These are phyloP conservation scores for Sebastes umbrosus DNA, from an alignment of 2,797 vertebrate species.

Conservation along the genomic window DNA sequence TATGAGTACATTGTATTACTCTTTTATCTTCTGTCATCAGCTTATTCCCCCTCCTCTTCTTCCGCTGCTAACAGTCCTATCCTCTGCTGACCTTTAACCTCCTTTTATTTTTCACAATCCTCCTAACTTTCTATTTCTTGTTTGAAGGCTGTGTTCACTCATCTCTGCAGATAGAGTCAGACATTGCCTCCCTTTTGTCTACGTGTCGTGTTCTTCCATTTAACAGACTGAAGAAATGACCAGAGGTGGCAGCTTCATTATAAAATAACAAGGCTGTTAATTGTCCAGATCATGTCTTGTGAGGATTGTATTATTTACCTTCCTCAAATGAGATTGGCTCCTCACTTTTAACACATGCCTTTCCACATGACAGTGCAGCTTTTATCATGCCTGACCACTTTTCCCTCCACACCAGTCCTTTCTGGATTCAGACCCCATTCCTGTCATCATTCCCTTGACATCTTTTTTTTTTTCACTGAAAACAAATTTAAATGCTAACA, in stretches of 20 bases:
- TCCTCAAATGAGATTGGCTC: slow-evolving; percentile 13
- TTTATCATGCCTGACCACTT: slow-evolving; percentile 35
- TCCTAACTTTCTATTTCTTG: slow-evolving; percentile 37
- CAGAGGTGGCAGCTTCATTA: slow-evolving; percentile 21
- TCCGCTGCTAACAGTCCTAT: not conserved
- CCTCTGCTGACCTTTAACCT: slow-evolving; percentile 24
- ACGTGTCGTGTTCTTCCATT: slow-evolving; percentile 20
- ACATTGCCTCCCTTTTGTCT: not conserved
- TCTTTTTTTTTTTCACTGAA: slow-evolving; percentile 30
- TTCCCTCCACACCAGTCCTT: slow-evolving; percentile 26
- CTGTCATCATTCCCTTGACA: slow-evolving; percentile 33
- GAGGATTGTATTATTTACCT: slow-evolving; percentile 26
- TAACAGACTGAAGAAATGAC: slow-evolving; percentile 21
- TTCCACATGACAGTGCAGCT: slow-evolving; percentile 36
- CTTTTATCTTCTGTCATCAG: slow-evolving; percentile 37
- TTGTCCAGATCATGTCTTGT: slow-evolving; percentile 17
- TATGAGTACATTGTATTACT: slow-evolving; percentile 18
- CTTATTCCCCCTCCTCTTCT: not conserved
- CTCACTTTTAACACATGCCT: slow-evolving; percentile 1
- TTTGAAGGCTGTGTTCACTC: slow-evolving; percentile 32
- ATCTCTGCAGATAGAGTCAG: slow-evolving; percentile 10
- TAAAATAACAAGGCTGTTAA: slow-evolving; percentile 19
- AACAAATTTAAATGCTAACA: slow-evolving; percentile 73
- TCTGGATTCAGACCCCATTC: slow-evolving; percentile 34
- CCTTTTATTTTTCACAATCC: slow-evolving; percentile 12